phyloP scores from a whole-genome alignment of 2,888 invertebrate genomes.

The Stenichneumon culpator region DNA sequence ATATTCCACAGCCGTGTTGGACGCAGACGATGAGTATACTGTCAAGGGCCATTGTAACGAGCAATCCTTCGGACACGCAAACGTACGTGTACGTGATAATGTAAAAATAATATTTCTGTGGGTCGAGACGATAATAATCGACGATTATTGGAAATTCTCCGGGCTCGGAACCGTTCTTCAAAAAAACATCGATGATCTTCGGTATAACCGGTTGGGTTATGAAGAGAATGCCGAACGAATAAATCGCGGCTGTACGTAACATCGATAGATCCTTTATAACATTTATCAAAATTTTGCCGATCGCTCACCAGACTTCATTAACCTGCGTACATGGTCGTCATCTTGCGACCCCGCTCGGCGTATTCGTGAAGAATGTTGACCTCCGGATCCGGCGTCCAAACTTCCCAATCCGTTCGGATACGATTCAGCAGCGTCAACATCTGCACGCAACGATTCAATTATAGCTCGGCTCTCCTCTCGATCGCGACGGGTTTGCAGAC shows the following conservation, averaged over 20 bases:
- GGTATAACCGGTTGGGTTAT: conserved; percentile 48
- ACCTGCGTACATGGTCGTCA: conserved; percentile 48
- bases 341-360: conserved; percentile 41
- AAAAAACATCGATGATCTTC: conserved; percentile 48
- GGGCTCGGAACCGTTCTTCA: conserved; percentile 42
- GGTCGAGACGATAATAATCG: conserved; percentile 40
- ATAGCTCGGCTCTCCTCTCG: background rate
- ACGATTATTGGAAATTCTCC: conserved; percentile 59
- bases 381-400: conserved; percentile 48
- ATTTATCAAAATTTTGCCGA: background rate
- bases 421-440: conserved; percentile 26
- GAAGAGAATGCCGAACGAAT: conserved; percentile 40
- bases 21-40: conserved; percentile 13
- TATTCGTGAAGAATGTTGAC: conserved; percentile 49
- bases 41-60: background rate
- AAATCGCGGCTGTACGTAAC: conserved; percentile 34
- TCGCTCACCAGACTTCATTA: conserved; percentile 1
- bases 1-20: conserved; percentile 34
- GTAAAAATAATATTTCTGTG: conserved; percentile 57
- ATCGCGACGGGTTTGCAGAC: no score
- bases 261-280: background rate
- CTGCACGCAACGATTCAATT: background rate
- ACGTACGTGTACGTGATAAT: conserved; percentile 44
- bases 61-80: background rate
- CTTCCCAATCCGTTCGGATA: conserved; percentile 42